A percentile compares a stretch with the other conserved stretches of the same genome.
Conservation (phyloP, 2,888 invertebrate genomes). For the Abscondita cerata region DNA sequence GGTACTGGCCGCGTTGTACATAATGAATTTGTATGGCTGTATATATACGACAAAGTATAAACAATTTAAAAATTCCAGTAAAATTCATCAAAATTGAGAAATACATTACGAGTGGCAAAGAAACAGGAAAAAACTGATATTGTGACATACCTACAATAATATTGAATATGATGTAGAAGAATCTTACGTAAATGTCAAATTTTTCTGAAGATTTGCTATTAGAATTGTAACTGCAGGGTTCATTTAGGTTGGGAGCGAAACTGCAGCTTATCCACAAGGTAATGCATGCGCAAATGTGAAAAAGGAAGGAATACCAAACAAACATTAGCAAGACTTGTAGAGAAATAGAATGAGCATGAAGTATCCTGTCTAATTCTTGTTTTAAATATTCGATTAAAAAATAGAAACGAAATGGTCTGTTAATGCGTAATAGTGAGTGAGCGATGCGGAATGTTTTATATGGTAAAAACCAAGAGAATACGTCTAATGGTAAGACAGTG, state of each 20-base stretch:
- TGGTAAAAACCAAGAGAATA: slow-evolving; percentile 24
- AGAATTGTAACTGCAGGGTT: not conserved
- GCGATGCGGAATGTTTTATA: not conserved
- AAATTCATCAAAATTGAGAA: slow-evolving; percentile 9
- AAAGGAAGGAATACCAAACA: too few relatives aligned
- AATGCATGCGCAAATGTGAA: too few relatives aligned
- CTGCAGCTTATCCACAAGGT: too few relatives aligned
- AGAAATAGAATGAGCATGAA: slow-evolving; percentile 17
- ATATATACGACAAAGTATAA: slow-evolving; percentile 9
- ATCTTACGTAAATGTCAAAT: not conserved
- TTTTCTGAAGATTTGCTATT: not conserved
- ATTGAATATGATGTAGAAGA: not conserved
- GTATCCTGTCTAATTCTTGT: slow-evolving; percentile 18
- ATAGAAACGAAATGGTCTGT: slow-evolving; percentile 23
- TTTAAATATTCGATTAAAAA: slow-evolving; percentile 21
- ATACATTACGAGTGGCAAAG: not conserved
- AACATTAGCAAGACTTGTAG: not conserved
- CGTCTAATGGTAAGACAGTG: slow-evolving; percentile 30
- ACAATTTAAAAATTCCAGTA: not conserved
- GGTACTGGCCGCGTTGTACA: not conserved
- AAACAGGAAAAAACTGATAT: slow-evolving; percentile 7
- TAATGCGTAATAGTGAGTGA: slow-evolving; percentile 20
- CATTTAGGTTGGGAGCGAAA: too few relatives aligned
- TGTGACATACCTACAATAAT: not conserved
- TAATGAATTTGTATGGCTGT: slow-evolving; percentile 14